phyloP scores from a whole-genome alignment of 2,113 vertebrate genomes.

The Rostratula benghalensis region DNA sequence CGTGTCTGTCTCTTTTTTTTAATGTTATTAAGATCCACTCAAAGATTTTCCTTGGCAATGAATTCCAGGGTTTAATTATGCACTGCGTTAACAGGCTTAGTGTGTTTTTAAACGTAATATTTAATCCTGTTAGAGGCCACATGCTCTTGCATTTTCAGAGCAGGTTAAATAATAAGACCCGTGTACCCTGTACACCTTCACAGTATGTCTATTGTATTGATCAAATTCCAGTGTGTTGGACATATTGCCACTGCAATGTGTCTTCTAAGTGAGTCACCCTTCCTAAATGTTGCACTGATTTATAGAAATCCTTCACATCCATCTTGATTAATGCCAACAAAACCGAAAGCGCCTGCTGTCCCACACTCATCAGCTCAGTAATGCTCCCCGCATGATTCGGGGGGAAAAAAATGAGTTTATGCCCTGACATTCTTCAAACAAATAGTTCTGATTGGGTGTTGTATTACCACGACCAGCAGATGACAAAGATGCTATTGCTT shows the following conservation, averaged over 20 bases:
- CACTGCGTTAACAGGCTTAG: not conserved
- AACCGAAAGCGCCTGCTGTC: not conserved
- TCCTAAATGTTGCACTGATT: not conserved
- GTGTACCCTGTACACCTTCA: accelerated
- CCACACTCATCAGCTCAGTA: not conserved
- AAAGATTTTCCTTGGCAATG: constrained; percentile 35
- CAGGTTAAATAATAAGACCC: not conserved
- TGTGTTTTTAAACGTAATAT: constrained; percentile 9
- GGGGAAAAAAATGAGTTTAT: not conserved
- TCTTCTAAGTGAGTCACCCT: not conserved
- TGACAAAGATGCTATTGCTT: not conserved
- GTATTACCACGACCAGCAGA: not conserved
- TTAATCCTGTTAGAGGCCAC: not conserved
- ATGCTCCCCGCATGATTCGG: not conserved
- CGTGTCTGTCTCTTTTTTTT: not conserved
- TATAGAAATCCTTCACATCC: not conserved
- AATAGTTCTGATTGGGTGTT: accelerated
- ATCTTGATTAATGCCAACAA: not conserved
- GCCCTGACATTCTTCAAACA: not conserved
- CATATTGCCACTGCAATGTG: accelerated
- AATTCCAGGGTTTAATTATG: constrained; percentile 22
- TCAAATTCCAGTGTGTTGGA: not conserved
- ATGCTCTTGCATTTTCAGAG: not conserved
- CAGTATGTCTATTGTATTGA: not conserved
- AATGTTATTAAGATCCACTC: constrained; percentile 23